Percentiles rank a stretch among this genome's conserved stretches.
phyloP scores from a whole-genome alignment of 2,113 vertebrate species.

The Entomyzon cyanotis region DNA sequence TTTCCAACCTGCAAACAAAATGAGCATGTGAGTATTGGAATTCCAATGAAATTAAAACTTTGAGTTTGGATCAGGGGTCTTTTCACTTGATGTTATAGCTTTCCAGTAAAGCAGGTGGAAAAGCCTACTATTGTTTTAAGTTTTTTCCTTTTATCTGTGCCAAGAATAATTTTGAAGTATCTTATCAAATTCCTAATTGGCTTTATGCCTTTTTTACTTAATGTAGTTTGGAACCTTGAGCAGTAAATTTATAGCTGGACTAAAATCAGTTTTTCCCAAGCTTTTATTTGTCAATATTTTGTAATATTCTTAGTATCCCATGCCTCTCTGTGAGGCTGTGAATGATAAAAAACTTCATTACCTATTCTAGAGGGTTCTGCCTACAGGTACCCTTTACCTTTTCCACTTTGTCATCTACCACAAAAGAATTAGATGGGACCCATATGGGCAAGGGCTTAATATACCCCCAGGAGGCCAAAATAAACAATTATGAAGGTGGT shows the following conservation, averaged over 20 bases:
- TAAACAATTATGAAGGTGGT: background rate
- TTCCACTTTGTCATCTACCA: background rate
- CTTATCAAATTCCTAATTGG: background rate
- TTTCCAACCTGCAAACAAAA: background rate
- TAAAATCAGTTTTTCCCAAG: background rate
- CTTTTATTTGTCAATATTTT: background rate
- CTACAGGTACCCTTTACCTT: background rate
- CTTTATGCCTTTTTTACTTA: background rate
- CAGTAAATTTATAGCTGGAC: background rate
- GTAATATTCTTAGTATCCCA: background rate
- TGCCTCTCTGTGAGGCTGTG: background rate
- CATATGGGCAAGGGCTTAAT: background rate
- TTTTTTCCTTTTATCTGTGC: background rate
- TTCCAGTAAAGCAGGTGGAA: background rate
- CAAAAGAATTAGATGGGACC: background rate
- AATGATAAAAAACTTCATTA: background rate
- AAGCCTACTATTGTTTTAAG: background rate
- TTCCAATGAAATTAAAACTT: background rate
- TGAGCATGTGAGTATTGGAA: fast-evolving
- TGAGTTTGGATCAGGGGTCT: background rate
- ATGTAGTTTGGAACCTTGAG: background rate
- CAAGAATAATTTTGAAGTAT: background rate
- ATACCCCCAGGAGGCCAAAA: background rate
- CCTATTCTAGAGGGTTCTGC: background rate
- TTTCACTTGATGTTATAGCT: background rate